These are phyloP conservation scores for Cotesia congregata DNA, from an alignment of 2,888 invertebrate species.

Conservation along the genomic window DNA sequence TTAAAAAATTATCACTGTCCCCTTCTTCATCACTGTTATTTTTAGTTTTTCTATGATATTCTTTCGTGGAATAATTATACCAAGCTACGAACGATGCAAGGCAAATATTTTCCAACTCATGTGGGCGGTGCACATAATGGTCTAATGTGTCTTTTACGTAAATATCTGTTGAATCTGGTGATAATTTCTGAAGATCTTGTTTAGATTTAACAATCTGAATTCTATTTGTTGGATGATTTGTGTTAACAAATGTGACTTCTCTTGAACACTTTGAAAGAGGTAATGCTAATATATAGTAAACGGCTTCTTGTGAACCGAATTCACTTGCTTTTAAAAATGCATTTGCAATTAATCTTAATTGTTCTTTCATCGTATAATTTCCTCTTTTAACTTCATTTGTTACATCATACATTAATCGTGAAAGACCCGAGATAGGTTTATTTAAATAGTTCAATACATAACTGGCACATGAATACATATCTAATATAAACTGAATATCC, in stretches of 20 bases:
- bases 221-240: slow-evolving; percentile 38
- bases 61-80: no score
- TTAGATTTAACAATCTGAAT: slow-evolving; percentile 40
- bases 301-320: slow-evolving; percentile 52
- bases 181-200: background rate
- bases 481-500: slow-evolving; percentile 46
- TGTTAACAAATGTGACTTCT: slow-evolving; percentile 47
- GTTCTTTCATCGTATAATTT: slow-evolving; percentile 44
- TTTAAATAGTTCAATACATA: slow-evolving; percentile 45
- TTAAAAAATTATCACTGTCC: no score
- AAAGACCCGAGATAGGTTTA: slow-evolving; percentile 43
- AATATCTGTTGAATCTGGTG: no score
- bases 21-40: no score
- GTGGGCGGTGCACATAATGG: no score
- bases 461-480: slow-evolving; percentile 42
- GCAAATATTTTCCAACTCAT: no score
- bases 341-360: slow-evolving; percentile 48
- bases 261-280: slow-evolving; percentile 43
- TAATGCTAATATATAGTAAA: slow-evolving; percentile 48
- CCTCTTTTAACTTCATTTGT: slow-evolving; percentile 44
- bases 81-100: no score
- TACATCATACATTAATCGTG: slow-evolving; percentile 41
- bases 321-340: slow-evolving; percentile 49
- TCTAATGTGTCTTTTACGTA: no score
- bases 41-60: no score